Evolutionary conservation across 2,113 vertebrate genomes (phyloP).

Genomic region (Heptranchias perlo): DNA sequence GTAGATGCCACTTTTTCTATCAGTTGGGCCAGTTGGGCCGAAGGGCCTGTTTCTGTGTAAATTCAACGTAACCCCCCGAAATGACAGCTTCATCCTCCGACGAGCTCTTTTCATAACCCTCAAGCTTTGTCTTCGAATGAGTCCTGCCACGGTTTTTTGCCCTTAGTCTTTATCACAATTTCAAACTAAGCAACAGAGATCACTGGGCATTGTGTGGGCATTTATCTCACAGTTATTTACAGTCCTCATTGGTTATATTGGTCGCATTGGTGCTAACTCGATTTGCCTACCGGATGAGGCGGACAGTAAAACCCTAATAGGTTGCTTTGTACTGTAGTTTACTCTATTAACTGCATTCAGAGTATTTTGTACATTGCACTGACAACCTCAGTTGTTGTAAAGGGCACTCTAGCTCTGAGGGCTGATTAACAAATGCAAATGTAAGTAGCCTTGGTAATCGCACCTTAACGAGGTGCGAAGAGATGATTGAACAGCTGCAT

Average conservation of each 20-base stretch:
- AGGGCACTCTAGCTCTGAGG: not conserved
- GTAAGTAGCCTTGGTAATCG: not conserved
- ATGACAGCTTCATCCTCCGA: not conserved
- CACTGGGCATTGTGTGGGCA: not conserved
- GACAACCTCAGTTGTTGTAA: not conserved
- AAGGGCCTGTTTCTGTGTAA: not conserved
- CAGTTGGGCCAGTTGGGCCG: not conserved
- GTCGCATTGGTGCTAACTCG: not conserved
- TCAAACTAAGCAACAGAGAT: not conserved
- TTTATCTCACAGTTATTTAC: not conserved
- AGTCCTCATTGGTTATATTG: not conserved
- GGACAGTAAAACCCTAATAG: not conserved
- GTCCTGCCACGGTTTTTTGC: not conserved
- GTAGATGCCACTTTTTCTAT: not conserved
- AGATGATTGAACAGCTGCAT: not conserved
- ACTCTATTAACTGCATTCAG: not conserved
- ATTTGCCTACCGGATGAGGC: not conserved
- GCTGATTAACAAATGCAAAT: not conserved
- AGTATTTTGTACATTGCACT: too few relatives aligned
- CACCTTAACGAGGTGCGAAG: too few relatives aligned
- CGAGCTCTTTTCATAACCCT: not conserved
- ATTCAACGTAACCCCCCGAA: not conserved
- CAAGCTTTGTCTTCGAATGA: not conserved
- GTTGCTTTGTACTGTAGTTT: not conserved
- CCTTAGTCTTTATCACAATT: not conserved